These are phyloP conservation scores for Falco rusticolus DNA, from an alignment of 2,797 vertebrate genomes.

Conservation along the genomic window DNA sequence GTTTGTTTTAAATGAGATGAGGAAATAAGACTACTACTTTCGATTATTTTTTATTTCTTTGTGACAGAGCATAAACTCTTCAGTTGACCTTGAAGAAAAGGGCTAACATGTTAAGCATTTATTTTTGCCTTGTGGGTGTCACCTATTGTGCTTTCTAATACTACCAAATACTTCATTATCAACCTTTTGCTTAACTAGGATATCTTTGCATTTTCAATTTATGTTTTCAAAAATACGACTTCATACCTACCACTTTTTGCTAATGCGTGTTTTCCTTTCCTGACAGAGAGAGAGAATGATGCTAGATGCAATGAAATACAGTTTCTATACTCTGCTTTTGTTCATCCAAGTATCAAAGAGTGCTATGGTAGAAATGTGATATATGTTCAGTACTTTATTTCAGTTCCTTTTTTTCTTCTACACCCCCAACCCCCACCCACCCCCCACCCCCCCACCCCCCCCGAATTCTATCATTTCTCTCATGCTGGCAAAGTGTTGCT, in stretches of 20 bases:
- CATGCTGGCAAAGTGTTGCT: background rate
- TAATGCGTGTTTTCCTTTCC: background rate
- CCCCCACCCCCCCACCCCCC: no score
- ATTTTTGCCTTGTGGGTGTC: background rate
- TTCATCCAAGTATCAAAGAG: background rate
- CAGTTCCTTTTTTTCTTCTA: background rate
- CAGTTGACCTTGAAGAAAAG: background rate
- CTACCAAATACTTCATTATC: background rate
- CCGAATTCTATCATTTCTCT: background rate
- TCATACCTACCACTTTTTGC: background rate
- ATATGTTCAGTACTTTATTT: background rate
- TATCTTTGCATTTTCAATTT: background rate
- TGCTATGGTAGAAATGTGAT: background rate
- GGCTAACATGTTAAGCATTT: background rate
- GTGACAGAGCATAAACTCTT: background rate
- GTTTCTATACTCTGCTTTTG: background rate
- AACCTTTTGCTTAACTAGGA: background rate
- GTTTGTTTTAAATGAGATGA: background rate
- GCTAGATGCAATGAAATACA: background rate
- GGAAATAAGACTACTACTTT: background rate
- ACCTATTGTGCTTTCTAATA: background rate
- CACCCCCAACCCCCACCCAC: no score
- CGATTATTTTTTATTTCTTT: background rate
- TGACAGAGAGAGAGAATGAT: background rate
- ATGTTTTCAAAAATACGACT: background rate